phyloP scores from a whole-genome alignment of 2,113 vertebrate species.

The Corvus hawaiiensis region DNA sequence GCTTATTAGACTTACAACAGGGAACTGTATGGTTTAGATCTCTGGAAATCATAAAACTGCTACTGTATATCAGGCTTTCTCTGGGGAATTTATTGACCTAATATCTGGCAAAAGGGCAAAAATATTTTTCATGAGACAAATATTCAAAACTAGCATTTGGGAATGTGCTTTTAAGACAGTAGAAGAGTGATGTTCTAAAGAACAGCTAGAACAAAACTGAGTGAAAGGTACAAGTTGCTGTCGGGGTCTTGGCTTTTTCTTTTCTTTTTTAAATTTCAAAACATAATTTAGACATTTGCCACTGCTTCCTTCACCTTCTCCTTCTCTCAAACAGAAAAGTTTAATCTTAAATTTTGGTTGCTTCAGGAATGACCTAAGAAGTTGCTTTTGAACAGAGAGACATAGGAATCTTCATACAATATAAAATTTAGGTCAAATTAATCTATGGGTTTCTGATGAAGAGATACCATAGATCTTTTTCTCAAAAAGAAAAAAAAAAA shows the following conservation, averaged over 20 bases:
- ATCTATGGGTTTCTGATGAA: neutral
- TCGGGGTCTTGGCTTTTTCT: accelerated
- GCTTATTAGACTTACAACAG: neutral
- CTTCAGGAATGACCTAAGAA: neutral
- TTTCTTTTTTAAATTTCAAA: neutral
- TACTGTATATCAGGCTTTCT: neutral
- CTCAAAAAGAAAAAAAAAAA: neutral
- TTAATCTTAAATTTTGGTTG: neutral
- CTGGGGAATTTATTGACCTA: neutral
- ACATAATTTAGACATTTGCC: neutral
- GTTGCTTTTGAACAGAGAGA: neutral
- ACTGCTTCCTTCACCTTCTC: neutral
- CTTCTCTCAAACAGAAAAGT: neutral
- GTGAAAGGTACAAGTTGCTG: neutral
- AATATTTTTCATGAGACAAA: neutral
- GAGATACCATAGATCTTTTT: neutral
- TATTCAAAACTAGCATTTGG: neutral
- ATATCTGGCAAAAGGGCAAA: neutral
- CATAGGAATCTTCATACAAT: neutral
- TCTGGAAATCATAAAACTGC: neutral
- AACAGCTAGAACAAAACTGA: neutral
- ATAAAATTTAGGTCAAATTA: neutral
- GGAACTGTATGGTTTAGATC: neutral
- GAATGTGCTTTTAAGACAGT: neutral
- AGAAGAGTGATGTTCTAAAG: neutral